Percentiles rank a stretch among this genome's conserved stretches.
Evolutionary conservation across 2,113 vertebrate species (phyloP).

Genomic region (Anthoscopus minutus): DNA sequence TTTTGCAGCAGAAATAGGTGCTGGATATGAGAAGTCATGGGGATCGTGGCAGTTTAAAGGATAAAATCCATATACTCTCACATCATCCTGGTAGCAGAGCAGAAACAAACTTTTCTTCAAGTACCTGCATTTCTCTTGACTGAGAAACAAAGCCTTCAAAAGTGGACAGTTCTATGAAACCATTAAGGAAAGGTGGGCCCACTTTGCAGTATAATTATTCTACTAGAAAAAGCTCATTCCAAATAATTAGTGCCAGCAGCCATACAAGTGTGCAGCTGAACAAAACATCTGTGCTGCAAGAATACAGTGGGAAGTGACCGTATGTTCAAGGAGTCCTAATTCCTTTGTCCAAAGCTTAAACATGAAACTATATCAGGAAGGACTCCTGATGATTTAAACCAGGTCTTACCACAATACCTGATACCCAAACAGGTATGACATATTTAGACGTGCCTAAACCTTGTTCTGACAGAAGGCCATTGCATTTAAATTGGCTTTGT

Average conservation of each 20-base stretch:
- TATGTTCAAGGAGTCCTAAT: background rate
- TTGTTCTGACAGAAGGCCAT: background rate
- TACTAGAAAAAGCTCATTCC: background rate
- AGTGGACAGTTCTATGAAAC: background rate
- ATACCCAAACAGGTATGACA: background rate
- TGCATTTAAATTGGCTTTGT: background rate
- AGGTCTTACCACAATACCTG: background rate
- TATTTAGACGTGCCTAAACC: background rate
- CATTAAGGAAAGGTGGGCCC: background rate
- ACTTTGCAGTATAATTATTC: background rate
- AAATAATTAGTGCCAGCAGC: background rate
- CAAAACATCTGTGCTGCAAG: constrained; percentile 10
- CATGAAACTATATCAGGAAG: background rate
- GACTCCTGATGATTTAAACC: background rate
- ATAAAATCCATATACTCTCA: background rate
- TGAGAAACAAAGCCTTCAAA: background rate
- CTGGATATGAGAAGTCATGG: background rate
- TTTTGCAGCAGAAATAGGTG: background rate
- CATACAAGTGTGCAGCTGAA: background rate
- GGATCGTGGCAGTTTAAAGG: background rate
- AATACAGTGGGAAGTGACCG: background rate
- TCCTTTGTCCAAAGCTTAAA: background rate
- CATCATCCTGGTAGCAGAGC: background rate
- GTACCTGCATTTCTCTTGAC: background rate
- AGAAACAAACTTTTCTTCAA: background rate